Conservation (phyloP, 2,113 vertebrate species). For the Aegotheles bennettii region DNA sequence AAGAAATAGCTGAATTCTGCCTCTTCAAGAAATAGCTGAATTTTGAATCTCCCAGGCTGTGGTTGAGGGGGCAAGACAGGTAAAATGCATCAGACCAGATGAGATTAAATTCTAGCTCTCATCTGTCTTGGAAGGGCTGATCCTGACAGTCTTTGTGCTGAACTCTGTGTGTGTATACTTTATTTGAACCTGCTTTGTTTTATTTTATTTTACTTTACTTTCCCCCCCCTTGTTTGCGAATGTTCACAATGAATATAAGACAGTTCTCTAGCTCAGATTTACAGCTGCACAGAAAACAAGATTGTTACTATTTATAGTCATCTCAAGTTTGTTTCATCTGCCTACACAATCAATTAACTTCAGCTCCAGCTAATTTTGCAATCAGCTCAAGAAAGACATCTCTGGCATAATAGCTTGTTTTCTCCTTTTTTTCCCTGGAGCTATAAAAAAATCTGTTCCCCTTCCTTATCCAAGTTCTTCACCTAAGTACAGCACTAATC, state of each 20-base stretch:
- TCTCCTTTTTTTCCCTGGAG: constrained; percentile 16
- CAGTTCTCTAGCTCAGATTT: constrained; percentile 31
- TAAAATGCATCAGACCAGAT: constrained; percentile 19
- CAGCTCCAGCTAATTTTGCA: constrained; percentile 63
- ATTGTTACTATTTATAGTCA: constrained; percentile 55
- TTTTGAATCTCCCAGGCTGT: background rate
- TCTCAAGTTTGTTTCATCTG: constrained; percentile 61
- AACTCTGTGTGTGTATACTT: background rate
- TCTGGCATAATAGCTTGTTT: constrained; percentile 40
- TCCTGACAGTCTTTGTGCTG: background rate
- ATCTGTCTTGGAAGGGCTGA: background rate
- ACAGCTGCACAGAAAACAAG: constrained; percentile 26
- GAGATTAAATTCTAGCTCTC: background rate
- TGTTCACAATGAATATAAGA: background rate
- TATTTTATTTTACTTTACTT: background rate
- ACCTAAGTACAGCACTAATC: background rate
- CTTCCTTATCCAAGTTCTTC: background rate
- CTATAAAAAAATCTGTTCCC: constrained; percentile 29
- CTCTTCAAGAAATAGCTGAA: background rate
- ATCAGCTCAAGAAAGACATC: constrained; percentile 50
- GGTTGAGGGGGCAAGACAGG: constrained; percentile 16
- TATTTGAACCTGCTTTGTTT: background rate
- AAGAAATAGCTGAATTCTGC: background rate
- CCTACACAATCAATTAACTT: constrained; percentile 65
- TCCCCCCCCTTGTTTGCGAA: background rate